Conservation (phyloP, 2,797 vertebrate genomes). For the Remorina albescens region DNA sequence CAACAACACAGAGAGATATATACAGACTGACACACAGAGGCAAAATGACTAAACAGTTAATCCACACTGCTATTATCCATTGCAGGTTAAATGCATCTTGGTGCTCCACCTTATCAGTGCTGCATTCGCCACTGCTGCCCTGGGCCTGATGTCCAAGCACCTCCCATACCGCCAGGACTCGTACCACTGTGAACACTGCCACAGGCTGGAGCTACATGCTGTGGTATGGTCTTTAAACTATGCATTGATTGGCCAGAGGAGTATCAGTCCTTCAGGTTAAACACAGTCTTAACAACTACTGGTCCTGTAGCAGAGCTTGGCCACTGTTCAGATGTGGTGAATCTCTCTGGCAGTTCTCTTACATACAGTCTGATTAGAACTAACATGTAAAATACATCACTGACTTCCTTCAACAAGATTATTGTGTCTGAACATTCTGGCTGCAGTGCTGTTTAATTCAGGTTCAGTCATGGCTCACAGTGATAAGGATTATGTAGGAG, state of each 20-base stretch:
- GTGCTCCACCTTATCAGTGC: constrained; percentile 86
- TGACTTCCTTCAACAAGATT: neutral
- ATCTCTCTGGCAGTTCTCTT: neutral
- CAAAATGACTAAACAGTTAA: neutral
- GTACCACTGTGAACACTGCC: constrained; percentile 88
- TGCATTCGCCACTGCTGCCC: constrained; percentile 83
- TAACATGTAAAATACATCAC: neutral
- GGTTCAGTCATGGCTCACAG: too few species aligned
- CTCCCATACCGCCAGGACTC: constrained; percentile 87
- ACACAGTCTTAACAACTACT: neutral
- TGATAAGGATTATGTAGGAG: neutral
- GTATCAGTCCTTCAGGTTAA: neutral
- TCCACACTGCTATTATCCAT: neutral
- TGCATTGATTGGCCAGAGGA: neutral
- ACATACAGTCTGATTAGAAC: neutral
- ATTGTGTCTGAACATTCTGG: neutral
- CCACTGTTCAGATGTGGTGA: neutral
- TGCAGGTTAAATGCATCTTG: constrained; percentile 83
- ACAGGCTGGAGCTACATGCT: constrained; percentile 81
- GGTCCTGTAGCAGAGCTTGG: neutral
- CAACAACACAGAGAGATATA: too few species aligned
- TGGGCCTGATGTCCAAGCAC: constrained; percentile 87
- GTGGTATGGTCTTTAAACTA: constrained; percentile 76
- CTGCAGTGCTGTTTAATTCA: too few species aligned
- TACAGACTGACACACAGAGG: too few species aligned